Evolutionary conservation across 2,113 vertebrate genomes (phyloP).

Genomic region (Mustela nigripes): DNA sequence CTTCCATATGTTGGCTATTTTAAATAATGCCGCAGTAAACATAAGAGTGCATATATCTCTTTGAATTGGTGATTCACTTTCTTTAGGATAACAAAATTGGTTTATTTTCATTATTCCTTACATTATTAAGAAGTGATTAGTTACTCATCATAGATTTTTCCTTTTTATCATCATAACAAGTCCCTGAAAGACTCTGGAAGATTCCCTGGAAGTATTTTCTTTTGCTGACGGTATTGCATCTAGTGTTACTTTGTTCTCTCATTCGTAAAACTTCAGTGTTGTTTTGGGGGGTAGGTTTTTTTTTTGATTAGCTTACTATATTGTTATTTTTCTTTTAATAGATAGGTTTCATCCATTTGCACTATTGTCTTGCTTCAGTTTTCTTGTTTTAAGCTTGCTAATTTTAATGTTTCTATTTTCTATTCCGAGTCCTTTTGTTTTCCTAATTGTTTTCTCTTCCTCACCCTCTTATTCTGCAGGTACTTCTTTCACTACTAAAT

Average conservation of each 20-base stretch:
- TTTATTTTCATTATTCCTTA: constrained; percentile 40
- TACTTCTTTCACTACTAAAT: neutral
- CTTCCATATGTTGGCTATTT: neutral
- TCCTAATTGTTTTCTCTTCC: neutral
- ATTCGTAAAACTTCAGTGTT: neutral
- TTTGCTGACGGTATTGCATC: neutral
- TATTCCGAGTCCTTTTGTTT: neutral
- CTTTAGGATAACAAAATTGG: neutral
- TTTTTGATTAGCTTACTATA: neutral
- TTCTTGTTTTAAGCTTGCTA: neutral
- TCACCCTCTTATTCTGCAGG: neutral
- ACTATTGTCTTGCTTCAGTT: neutral
- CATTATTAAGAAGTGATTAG: neutral
- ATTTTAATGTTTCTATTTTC: neutral
- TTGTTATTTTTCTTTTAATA: constrained; percentile 17
- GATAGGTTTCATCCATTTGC: neutral
- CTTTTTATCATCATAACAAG: neutral
- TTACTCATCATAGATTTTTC: neutral
- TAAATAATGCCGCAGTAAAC: neutral
- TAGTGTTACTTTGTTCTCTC: neutral
- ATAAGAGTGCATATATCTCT: neutral
- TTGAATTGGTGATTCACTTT: neutral
- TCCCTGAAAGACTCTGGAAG: neutral
- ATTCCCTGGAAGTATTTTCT: neutral
- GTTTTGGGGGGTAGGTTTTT: neutral